phyloP scores from a whole-genome alignment of 2,113 vertebrate species.

The Trachemys scripta region DNA sequence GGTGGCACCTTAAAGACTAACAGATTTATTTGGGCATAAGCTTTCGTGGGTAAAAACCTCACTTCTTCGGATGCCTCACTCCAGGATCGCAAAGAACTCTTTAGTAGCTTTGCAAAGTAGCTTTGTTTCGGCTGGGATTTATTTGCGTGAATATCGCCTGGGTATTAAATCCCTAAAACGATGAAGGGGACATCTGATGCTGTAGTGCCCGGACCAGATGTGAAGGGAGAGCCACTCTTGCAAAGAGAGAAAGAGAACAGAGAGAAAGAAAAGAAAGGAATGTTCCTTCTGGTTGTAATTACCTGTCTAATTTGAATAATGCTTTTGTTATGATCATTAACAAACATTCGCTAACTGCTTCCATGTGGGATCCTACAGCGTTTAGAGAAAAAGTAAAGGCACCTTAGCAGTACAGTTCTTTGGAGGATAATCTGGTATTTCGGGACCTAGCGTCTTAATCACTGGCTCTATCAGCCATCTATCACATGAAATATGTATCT shows the following conservation, averaged over 20 bases:
- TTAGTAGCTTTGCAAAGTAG: neutral
- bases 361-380: slow-evolving; percentile 72
- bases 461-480: neutral
- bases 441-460: neutral
- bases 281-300: slow-evolving; percentile 81
- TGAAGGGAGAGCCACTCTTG: neutral
- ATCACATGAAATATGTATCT: neutral
- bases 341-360: slow-evolving; percentile 75
- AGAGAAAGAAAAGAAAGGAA: neutral
- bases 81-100: neutral
- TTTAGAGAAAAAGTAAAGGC: slow-evolving; percentile 37
- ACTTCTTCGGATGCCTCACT: no score
- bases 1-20: no score
- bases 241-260: neutral
- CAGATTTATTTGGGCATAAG: no score
- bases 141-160: fast-evolving
- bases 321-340: slow-evolving; percentile 80
- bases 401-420: neutral
- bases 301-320: slow-evolving; percentile 84
- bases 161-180: neutral
- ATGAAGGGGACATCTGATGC: neutral
- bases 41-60: no score
- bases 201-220: neutral
- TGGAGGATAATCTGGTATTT: neutral
- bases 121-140: neutral